Evolutionary conservation across 2,797 vertebrate species (phyloP), one percentile per base, ranked within the genome.

Genomic region (Streptopelia turtur): DNA sequence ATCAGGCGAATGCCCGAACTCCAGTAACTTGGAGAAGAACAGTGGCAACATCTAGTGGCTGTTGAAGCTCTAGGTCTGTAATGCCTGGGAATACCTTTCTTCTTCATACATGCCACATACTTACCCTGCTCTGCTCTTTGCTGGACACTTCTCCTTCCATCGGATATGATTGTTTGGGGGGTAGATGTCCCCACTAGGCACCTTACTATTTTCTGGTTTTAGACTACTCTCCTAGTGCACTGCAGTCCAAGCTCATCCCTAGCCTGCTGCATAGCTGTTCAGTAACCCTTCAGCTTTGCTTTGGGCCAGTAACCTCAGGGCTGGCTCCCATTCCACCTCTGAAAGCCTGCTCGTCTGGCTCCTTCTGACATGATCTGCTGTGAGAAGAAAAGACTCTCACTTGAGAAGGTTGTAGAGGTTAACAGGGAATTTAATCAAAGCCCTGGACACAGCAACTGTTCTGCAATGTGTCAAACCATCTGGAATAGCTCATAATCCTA

Each of bases 31-130:
- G 6, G 33, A 76, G 75, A 91, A 75, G 95, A 80, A 25, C 96
- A 69, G 75, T 75, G 93, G 87, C 95, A 87, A 15, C 96, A 96
- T 79, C 97, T 97, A 97, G 96, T 86, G 97, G 96, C 88, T 47
- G 0, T 12, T 25, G 35, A 41, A 81, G 90, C 83, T 52, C 24
- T 47, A 61, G 78, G 37, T 52, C 53, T 52, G 49, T 30, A 1
- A 31, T 69, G 64, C 4, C 8, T 3, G 78, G 31, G 14, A 50
- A 35, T 14, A 37, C 16, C 13, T 10, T 37, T 35, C 6, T 8
- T 14, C 43, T 57, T 64, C 35, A 37, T n/a, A 4, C 5, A 3
- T 6, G 49, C 25, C 33, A 8, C 53, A 1, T 6, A 6, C 2
- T 15, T 52, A 56, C 21, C 35, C 43, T 35, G 63, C 39, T 53